Evolutionary conservation across 2,113 vertebrate species (phyloP).

Genomic region (Lepus americanus): DNA sequence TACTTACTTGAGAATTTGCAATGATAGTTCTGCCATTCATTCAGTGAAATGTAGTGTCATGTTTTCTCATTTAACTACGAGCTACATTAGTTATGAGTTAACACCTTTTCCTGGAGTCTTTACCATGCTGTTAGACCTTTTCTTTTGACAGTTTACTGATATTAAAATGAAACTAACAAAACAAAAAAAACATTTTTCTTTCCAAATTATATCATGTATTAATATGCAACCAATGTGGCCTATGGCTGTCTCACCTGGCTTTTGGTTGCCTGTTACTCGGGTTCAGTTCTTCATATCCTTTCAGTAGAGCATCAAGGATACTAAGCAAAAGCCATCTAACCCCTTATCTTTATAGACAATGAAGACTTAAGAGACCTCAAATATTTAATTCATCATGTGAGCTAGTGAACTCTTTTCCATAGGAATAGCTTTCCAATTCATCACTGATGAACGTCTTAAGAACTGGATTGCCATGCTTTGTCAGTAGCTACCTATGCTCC

Average conservation of each 20-base stretch:
- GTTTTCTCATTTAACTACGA: background rate
- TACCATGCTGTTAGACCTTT: background rate
- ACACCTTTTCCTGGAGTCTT: background rate
- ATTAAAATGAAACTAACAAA: no score
- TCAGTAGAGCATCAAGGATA: background rate
- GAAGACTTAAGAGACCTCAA: background rate
- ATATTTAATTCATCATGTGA: background rate
- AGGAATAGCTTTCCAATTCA: background rate
- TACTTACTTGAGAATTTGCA: background rate
- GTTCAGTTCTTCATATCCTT: background rate
- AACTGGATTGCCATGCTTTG: background rate
- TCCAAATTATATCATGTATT: background rate
- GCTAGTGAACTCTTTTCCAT: background rate
- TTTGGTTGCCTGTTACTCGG: background rate
- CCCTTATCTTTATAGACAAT: background rate
- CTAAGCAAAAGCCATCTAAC: background rate
- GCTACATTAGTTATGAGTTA: background rate
- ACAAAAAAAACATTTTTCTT: no score
- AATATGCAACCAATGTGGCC: background rate
- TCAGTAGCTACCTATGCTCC: background rate
- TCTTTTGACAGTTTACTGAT: background rate
- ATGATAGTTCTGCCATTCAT: background rate
- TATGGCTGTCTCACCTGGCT: background rate
- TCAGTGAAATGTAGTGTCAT: background rate
- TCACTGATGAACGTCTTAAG: background rate